phyloP scores from a whole-genome alignment of 2,797 vertebrate genomes.

The Steatocranus sp. region DNA sequence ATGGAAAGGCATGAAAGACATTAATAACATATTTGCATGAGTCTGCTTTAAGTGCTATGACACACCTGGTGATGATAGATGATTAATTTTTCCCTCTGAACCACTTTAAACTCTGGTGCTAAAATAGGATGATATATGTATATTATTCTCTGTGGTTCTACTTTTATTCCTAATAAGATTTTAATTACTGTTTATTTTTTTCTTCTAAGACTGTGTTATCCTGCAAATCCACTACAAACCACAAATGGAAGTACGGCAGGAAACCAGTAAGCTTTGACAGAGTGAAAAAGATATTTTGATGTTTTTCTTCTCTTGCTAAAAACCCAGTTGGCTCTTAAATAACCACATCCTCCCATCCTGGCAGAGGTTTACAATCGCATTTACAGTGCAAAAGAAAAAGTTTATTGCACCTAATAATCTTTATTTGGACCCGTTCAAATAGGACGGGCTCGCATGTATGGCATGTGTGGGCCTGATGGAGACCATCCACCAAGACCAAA shows the following conservation, averaged over 20 bases:
- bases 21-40: constrained; percentile 26
- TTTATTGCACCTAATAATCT: neutral
- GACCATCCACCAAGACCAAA: constrained; percentile 1
- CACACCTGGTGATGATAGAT: constrained; percentile 56
- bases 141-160: neutral
- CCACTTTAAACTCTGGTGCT: neutral
- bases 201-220: neutral
- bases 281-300: neutral
- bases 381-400: neutral
- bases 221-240: neutral
- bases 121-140: neutral
- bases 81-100: neutral
- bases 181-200: neutral
- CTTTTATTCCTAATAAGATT: neutral
- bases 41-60: constrained; percentile 35
- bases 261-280: neutral
- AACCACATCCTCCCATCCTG: constrained; percentile 29
- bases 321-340: neutral
- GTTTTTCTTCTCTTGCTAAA: constrained; percentile 18
- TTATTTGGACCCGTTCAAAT: neutral
- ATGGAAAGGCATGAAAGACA: neutral
- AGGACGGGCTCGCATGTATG: neutral
- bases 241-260: neutral
- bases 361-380: constrained; percentile 8
- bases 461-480: constrained; percentile 10